A percentile compares a stretch with the other conserved stretches of the same genome.
Conservation (phyloP, 1,140 invertebrate genomes). For the Monomorium pharaonis region DNA sequence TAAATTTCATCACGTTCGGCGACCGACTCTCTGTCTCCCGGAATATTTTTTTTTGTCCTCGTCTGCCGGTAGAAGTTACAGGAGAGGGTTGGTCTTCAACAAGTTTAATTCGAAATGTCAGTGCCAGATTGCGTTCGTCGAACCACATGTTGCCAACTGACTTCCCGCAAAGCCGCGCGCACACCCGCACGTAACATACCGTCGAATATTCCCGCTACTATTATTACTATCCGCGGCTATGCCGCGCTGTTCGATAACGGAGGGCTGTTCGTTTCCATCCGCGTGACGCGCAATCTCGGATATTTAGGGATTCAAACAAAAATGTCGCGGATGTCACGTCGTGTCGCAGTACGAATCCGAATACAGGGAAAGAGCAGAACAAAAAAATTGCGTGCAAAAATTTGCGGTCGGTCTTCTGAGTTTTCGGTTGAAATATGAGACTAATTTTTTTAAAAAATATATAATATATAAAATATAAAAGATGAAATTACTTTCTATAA, state of each 20-base stretch:
- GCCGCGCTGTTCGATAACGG: constrained; percentile 4
- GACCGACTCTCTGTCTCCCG: not conserved
- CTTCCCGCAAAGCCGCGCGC: constrained; percentile 57
- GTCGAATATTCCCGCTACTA: constrained; percentile 68
- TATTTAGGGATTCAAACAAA: constrained; percentile 53
- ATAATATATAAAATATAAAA: not conserved
- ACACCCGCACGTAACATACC: constrained; percentile 59
- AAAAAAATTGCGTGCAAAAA: not conserved
- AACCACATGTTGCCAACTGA: constrained; percentile 77
- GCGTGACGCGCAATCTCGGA: not conserved
- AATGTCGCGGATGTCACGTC: constrained; percentile 7
- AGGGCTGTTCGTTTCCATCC: constrained; percentile 9
- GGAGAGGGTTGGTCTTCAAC: constrained; percentile 47
- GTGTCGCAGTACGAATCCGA: not conserved
- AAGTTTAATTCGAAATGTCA: constrained; percentile 76
- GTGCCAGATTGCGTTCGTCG: constrained; percentile 80
- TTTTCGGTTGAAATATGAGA: not conserved
- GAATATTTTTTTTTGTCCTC: constrained; percentile 1
- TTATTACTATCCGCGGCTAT: constrained; percentile 58
- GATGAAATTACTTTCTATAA: too few species aligned
- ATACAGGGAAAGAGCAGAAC: too few species aligned
- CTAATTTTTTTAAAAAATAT: not conserved
- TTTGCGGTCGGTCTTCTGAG: constrained; percentile 33
- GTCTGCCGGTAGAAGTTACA: constrained; percentile 17
- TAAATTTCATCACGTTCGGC: constrained; percentile 35